These are phyloP conservation scores for Saguinus imperator DNA, from an alignment of 2,113 vertebrate species.

Conservation along the genomic window DNA sequence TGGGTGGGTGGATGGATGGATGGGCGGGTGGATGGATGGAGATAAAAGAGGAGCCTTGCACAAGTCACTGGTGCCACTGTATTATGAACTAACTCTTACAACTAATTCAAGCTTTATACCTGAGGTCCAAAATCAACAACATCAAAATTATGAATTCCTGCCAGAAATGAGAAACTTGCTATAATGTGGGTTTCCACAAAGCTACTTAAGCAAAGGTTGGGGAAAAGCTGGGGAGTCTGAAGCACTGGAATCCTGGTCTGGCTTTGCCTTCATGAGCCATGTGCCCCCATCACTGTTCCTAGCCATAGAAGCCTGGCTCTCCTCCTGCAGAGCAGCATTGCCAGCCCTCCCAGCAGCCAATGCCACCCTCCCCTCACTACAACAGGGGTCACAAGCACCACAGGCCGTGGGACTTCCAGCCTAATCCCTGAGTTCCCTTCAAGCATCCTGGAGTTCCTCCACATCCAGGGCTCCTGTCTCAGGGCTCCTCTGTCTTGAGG, in stretches of 20 bases:
- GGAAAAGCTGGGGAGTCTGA: fast-evolving
- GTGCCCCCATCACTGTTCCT: fast-evolving
- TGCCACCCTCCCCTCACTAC: fast-evolving
- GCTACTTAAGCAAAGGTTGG: neutral
- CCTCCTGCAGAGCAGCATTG: neutral
- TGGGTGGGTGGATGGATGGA: neutral
- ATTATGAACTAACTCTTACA: neutral
- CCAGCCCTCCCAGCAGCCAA: neutral
- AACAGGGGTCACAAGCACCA: neutral
- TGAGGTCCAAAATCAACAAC: neutral
- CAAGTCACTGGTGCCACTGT: fast-evolving
- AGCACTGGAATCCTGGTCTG: neutral
- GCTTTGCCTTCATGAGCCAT: neutral
- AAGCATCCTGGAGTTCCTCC: neutral
- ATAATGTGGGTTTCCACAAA: neutral
- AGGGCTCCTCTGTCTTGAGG: fast-evolving
- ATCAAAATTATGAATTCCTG: neutral
- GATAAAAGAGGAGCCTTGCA: neutral
- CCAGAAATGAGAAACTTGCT: neutral
- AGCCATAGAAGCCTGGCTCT: fast-evolving
- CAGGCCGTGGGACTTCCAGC: fast-evolving
- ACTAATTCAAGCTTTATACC: no score
- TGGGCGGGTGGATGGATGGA: neutral
- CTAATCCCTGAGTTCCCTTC: neutral
- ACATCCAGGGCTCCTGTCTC: neutral